These are phyloP conservation scores for Collichthys lucidus DNA, from an alignment of 2,113 vertebrate species.

Conservation along the genomic window DNA sequence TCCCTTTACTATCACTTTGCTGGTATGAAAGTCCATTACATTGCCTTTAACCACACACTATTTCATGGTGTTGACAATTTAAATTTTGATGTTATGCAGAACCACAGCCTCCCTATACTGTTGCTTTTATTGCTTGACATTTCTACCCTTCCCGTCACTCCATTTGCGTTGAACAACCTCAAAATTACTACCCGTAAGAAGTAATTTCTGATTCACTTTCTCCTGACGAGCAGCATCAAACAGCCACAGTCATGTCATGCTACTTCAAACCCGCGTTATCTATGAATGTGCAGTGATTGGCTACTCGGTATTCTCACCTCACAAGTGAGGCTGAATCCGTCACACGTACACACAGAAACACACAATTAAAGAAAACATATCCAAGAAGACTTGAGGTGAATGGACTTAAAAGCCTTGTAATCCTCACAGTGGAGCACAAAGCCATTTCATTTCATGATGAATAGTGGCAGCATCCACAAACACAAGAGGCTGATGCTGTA, in stretches of 20 bases:
- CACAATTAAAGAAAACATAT: conserved; percentile 50
- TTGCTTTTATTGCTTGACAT: conserved; percentile 23
- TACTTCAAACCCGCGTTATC: conserved; percentile 35
- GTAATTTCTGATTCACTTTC: conserved; percentile 57
- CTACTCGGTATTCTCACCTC: conserved; percentile 11
- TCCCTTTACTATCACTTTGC: neutral
- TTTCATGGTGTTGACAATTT: conserved; percentile 3
- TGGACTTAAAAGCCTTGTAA: conserved; percentile 55
- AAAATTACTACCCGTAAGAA: conserved; percentile 35
- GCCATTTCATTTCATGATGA: conserved; percentile 52
- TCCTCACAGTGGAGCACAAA: conserved; percentile 47
- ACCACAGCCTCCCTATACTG: neutral
- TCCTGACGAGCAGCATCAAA: conserved; percentile 45
- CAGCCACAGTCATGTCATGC: conserved; percentile 41
- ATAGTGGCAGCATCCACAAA: conserved; percentile 43
- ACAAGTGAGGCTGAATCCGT: conserved; percentile 35
- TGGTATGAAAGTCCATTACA: neutral
- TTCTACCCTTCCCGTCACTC: neutral
- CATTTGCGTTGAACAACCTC: conserved; percentile 16
- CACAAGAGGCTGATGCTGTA: conserved; percentile 35
- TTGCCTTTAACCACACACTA: neutral
- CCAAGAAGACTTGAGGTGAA: conserved; percentile 51
- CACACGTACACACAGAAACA: conserved; percentile 12
- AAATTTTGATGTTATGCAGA: conserved; percentile 3
- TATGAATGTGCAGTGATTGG: conserved; percentile 51